Conservation (phyloP, 1,140 invertebrate species). For the Temnothorax longispinosus region DNA sequence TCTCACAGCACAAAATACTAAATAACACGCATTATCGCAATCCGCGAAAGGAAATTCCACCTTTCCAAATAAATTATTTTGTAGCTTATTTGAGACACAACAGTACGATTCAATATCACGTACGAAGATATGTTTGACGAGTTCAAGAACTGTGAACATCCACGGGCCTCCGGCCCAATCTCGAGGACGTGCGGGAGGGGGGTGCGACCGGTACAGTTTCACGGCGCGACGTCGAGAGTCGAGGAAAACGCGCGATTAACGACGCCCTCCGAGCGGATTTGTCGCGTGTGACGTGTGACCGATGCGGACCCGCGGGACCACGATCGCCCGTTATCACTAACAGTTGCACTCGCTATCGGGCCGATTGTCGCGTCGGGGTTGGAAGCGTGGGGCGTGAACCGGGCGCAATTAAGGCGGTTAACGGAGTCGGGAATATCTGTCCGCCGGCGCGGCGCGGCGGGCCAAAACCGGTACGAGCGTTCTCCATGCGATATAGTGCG, state of each 20-base stretch:
- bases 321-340: background rate
- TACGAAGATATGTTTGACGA: too few species aligned
- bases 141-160: background rate
- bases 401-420: slow-evolving; percentile 75
- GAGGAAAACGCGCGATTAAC: background rate
- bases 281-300: background rate
- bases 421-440: slow-evolving; percentile 78
- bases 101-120: too few species aligned
- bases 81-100: too few species aligned
- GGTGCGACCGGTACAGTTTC: background rate
- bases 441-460: slow-evolving; percentile 61
- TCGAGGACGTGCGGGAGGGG: background rate
- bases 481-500: slow-evolving; percentile 70
- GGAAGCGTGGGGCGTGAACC: slow-evolving; percentile 46
- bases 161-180: background rate
- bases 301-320: background rate
- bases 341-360: background rate
- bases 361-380: slow-evolving; percentile 15
- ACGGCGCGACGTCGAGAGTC: background rate
- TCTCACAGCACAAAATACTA: too few species aligned
- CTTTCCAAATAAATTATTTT: too few species aligned
- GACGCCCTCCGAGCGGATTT: background rate
- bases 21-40: too few species aligned
- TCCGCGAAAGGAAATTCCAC: too few species aligned
- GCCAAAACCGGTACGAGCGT: slow-evolving; percentile 77